phyloP scores from a whole-genome alignment of 1,140 invertebrate genomes.

The Monochamus saltuarius region DNA sequence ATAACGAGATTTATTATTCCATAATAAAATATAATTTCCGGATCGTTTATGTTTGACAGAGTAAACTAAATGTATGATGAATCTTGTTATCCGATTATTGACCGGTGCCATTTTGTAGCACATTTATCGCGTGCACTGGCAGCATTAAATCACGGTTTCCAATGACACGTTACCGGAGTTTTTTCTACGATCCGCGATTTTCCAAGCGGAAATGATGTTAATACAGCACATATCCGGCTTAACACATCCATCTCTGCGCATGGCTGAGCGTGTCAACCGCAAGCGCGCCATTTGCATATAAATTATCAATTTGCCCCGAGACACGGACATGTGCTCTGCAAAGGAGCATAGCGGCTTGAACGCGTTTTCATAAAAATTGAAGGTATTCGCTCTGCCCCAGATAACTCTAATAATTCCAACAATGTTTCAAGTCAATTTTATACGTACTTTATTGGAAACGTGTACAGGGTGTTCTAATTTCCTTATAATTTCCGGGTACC shows the following conservation, averaged over 20 bases:
- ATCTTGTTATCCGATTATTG: slow-evolving; percentile 25
- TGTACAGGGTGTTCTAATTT: too few species aligned
- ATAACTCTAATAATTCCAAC: too few species aligned
- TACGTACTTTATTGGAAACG: too few species aligned
- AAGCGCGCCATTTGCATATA: slow-evolving; percentile 24
- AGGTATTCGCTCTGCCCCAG: too few species aligned
- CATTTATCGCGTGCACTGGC: slow-evolving; percentile 7
- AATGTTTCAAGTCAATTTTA: too few species aligned
- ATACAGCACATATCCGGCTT: slow-evolving; percentile 28
- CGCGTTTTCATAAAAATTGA: too few species aligned
- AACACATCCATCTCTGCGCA: slow-evolving; percentile 23
- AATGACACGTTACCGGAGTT: slow-evolving; percentile 12
- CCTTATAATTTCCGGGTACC: too few species aligned
- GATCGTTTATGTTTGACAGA: slow-evolving; percentile 12
- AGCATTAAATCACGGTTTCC: slow-evolving; percentile 6
- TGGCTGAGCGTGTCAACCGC: slow-evolving; percentile 17
- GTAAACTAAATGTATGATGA: slow-evolving; percentile 20
- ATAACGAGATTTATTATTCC: too few species aligned
- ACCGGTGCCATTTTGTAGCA: slow-evolving; percentile 17
- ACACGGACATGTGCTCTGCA: slow-evolving; percentile 8
- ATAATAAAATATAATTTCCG: slow-evolving; percentile 7
- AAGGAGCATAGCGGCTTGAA: not conserved
- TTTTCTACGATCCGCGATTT: slow-evolving; percentile 14
- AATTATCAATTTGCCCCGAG: slow-evolving; percentile 25
- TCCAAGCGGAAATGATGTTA: slow-evolving; percentile 26